Conservation (phyloP, 2,888 invertebrate genomes). For the Lepidochrysops patricia region DNA sequence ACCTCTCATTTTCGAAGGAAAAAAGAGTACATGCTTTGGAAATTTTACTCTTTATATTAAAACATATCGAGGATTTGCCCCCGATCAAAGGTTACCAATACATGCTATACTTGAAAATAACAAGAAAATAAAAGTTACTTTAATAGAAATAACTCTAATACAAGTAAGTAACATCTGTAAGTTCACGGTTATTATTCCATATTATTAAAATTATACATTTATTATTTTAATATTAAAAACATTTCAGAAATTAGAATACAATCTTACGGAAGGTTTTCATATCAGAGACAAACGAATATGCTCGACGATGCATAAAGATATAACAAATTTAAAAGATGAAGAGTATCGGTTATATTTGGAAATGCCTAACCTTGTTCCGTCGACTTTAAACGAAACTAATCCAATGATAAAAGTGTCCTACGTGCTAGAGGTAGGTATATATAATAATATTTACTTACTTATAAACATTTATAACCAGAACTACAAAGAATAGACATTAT, state of each 20-base stretch:
- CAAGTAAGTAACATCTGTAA: constrained; percentile 37
- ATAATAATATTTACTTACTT: too few relatives aligned
- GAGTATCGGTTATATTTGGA: constrained; percentile 42
- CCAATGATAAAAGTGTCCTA: constrained; percentile 53
- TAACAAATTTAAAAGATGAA: constrained; percentile 38
- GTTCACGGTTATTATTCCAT: background rate
- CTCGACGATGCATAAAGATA: constrained; percentile 35
- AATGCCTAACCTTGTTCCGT: constrained; percentile 47
- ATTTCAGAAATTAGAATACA: constrained; percentile 52
- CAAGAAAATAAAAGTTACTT: constrained; percentile 35
- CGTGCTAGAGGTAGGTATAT: constrained; percentile 40
- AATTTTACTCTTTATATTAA: constrained; percentile 39
- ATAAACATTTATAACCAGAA: too few relatives aligned
- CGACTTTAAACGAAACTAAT: constrained; percentile 40
- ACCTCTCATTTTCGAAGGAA: constrained; percentile 38
- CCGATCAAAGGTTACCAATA: constrained; percentile 46
- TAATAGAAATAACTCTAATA: constrained; percentile 37
- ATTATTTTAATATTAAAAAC: background rate
- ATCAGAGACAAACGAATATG: constrained; percentile 42
- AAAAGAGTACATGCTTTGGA: constrained; percentile 40
- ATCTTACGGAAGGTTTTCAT: constrained; percentile 42
- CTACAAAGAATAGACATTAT: too few relatives aligned
- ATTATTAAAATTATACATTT: background rate
- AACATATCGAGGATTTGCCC: constrained; percentile 47
- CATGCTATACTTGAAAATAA: constrained; percentile 47